Percentiles rank a stretch among this genome's conserved stretches.
These are phyloP conservation scores for Amblyraja radiata DNA, from an alignment of 2,797 vertebrate genomes.

Conservation along the genomic window DNA sequence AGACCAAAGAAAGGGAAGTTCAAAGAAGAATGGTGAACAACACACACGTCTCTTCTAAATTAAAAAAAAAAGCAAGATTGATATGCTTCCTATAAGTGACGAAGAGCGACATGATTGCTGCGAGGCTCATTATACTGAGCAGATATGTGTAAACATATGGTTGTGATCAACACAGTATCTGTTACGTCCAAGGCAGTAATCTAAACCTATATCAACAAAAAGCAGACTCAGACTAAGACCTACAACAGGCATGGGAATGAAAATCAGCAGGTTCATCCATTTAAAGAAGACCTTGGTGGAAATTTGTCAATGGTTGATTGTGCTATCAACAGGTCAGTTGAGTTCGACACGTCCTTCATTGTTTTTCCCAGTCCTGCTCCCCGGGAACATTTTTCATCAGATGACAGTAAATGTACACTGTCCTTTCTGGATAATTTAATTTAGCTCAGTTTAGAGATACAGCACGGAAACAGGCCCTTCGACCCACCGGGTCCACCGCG, in stretches of 20 bases:
- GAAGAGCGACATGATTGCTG: neutral
- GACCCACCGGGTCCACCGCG: too few species aligned
- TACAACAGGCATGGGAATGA: neutral
- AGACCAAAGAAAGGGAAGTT: neutral
- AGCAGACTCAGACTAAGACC: neutral
- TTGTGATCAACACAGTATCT: constrained; percentile 1
- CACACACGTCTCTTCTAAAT: neutral
- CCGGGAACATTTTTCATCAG: neutral
- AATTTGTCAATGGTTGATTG: neutral
- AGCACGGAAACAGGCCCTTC: too few species aligned
- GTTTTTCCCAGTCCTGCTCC: neutral
- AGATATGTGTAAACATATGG: neutral
- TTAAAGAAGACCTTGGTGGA: neutral
- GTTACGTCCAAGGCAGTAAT: constrained; percentile 1
- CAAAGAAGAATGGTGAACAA: neutral
- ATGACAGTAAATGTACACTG: neutral
- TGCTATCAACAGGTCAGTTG: neutral
- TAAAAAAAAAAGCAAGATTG: neutral
- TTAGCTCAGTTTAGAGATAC: neutral
- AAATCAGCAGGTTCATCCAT: neutral
- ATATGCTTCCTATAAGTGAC: neutral
- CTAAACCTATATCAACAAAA: neutral
- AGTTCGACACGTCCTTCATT: neutral
- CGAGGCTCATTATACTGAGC: neutral
- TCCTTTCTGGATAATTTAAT: neutral